Base-by-base conservation (phyloP, 2,888 invertebrate species). In the Magallana nippona region DNA sequence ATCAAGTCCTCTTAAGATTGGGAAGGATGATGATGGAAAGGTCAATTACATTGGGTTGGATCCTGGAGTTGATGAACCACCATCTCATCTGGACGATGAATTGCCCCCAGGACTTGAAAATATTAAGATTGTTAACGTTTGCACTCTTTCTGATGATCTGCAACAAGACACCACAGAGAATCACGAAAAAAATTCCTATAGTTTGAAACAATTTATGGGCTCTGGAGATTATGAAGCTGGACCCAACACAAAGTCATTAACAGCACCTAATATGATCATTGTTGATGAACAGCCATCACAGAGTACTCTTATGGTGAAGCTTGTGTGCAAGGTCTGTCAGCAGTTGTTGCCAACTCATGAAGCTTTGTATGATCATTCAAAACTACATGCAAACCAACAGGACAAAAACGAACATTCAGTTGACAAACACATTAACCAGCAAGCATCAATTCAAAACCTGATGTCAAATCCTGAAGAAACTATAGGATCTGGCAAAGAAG, bases 341-440 rank as follows among this genome's bases (percentile, higher is more conserved):
- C 71, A 71, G 71, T 15, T 71, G 27, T 71, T 71, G 13, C 71
- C 71, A 13, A 71, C 71, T 27, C 71, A 71, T 71, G 71, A 71
- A 22, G 71, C 71, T 27, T 71, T 71, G 13, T 27, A 71, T 27
- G 22, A 27, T 22, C 71, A 71, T 71, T 11, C 71, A 11, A 71
- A 27, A 27, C 27, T 27, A 11, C 71, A 71, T 5, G 15, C 13
- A 63, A 27, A 1, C 0, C 10, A 44, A 44, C 44, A 44, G 5
- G 44, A 22, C 13, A 22, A 71, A 71, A 32, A 27, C 15, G 32
- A 71, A 32, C 71, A 71, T 13, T 27, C 71, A 15, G 32, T 71
- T 27, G 13, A 71, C 3, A 32, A 27, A 11, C 71, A 71, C 27
- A 27, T 71, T 71, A 15, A 27, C 71, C 71, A 71, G 27, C 27